Evolutionary conservation across 2,797 vertebrate genomes (phyloP).

Genomic region (Macroramphosus scolopax): DNA sequence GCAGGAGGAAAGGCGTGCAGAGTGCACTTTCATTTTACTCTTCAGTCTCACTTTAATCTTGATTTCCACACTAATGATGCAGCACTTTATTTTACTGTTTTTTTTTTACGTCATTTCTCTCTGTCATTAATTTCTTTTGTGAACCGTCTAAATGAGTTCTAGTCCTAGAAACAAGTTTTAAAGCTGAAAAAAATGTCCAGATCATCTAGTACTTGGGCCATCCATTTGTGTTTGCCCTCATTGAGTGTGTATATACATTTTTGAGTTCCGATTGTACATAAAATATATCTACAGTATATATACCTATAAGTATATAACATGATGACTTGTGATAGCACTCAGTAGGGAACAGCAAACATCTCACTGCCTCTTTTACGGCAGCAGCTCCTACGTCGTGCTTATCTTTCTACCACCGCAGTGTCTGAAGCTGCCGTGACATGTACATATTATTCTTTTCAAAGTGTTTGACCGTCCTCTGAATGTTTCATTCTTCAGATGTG

Average conservation of each 20-base stretch:
- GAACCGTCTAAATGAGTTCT: constrained; percentile 7
- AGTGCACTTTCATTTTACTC: background rate
- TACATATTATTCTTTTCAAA: constrained; percentile 26
- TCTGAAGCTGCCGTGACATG: constrained; percentile 36
- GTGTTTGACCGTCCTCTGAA: constrained; percentile 19
- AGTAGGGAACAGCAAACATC: constrained; percentile 20
- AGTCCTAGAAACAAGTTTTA: constrained; percentile 18
- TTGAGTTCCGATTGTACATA: constrained; percentile 33
- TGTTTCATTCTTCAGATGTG: constrained; percentile 37
- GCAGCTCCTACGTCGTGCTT: constrained; percentile 31
- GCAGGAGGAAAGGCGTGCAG: background rate
- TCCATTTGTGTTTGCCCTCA: background rate
- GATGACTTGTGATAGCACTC: constrained; percentile 38
- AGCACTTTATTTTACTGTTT: background rate
- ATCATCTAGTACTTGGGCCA: constrained; percentile 3
- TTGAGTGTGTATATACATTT: constrained; percentile 47
- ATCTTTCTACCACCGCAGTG: constrained; percentile 23
- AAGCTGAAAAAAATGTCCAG: background rate
- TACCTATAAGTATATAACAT: constrained; percentile 46
- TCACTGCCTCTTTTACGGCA: constrained; percentile 18
- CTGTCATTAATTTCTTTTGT: constrained; percentile 1
- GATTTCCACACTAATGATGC: background rate
- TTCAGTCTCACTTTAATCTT: background rate
- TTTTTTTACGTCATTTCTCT: background rate
- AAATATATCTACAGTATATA: constrained; percentile 56